phyloP scores from a whole-genome alignment of 2,888 invertebrate genomes.

The Stegophylla sp. region DNA sequence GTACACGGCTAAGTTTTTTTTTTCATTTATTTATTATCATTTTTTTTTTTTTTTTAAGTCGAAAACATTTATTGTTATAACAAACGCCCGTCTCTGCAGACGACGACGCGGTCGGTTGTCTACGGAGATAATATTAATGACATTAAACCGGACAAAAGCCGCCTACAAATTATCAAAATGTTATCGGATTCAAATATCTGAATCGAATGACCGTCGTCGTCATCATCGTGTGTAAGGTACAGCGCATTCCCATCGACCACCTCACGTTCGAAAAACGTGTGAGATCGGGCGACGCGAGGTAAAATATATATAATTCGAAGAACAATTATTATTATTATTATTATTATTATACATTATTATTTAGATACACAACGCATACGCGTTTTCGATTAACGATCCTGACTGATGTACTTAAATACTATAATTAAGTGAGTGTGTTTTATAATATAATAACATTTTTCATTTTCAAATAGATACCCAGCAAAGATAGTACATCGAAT shows the following conservation, averaged over 20 bases:
- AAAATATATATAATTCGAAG: background rate
- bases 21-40: too few species aligned
- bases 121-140: slow-evolving; percentile 32
- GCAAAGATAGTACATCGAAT: background rate
- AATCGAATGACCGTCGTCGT: background rate
- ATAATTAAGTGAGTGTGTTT: background rate
- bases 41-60: background rate
- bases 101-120: background rate
- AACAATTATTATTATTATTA: slow-evolving; percentile 2
- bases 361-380: background rate
- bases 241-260: background rate
- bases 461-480: too few species aligned
- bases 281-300: background rate
- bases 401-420: too few species aligned
- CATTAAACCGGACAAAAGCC: slow-evolving; percentile 22
- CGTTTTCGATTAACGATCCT: background rate
- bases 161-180: slow-evolving; percentile 46
- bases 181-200: slow-evolving; percentile 39
- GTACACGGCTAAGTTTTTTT: background rate
- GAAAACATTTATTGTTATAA: slow-evolving; percentile 1
- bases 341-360: background rate
- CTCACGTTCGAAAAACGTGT: background rate
- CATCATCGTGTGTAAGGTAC: background rate
- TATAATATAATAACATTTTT: background rate
- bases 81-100: slow-evolving; percentile 18